These are phyloP conservation scores for Acleris emargana DNA, from an alignment of 2,888 invertebrate genomes.

Conservation along the genomic window DNA sequence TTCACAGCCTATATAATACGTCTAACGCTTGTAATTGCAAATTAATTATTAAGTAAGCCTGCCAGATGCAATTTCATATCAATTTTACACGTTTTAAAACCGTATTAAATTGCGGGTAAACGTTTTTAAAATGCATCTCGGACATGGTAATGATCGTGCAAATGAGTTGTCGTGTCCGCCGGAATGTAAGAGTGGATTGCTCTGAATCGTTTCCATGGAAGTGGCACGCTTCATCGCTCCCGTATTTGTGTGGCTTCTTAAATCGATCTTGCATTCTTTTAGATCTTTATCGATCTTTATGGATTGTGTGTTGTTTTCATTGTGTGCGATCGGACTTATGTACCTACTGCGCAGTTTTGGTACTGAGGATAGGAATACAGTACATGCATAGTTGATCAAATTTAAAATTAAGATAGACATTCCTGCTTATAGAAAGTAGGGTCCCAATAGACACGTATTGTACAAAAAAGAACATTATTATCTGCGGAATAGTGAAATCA, in stretches of 20 bases:
- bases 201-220: conserved; percentile 25
- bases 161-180: conserved; percentile 28
- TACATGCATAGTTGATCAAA: too few relatives aligned
- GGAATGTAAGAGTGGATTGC: conserved; percentile 29
- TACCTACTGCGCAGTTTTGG: too few relatives aligned
- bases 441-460: too few relatives aligned
- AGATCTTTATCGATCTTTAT: conserved; percentile 14
- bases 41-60: conserved; percentile 20
- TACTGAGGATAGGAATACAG: too few relatives aligned
- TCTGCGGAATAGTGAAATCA: too few relatives aligned
- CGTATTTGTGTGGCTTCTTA: conserved; percentile 15
- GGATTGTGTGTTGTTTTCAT: neutral
- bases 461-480: too few relatives aligned
- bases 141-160: conserved; percentile 22
- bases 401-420: too few relatives aligned
- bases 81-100: conserved; percentile 22
- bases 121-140: conserved; percentile 24
- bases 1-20: conserved; percentile 4
- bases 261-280: conserved; percentile 28
- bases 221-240: conserved; percentile 23
- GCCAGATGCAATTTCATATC: conserved; percentile 26
- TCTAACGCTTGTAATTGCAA: conserved; percentile 15
- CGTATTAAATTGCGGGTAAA: conserved; percentile 31
- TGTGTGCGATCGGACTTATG: neutral
- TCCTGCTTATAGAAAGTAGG: too few relatives aligned